Evolutionary conservation across 2,797 vertebrate genomes (phyloP).

Genomic region (Podarcis lilfordi): DNA sequence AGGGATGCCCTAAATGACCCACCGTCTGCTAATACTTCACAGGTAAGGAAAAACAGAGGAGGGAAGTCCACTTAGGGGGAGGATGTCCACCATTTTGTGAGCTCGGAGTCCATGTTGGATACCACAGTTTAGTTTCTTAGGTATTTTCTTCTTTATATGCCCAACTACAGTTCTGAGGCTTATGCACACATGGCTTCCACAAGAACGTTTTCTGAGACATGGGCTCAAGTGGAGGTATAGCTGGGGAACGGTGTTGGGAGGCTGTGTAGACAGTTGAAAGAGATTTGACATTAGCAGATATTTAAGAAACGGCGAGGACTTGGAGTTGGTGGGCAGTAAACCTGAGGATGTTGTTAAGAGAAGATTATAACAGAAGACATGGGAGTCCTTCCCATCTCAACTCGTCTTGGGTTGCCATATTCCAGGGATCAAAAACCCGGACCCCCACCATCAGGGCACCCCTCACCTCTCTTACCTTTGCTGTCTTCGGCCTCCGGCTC

Average conservation of each 20-base stretch:
- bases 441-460: too few relatives aligned
- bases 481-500: too few relatives aligned
- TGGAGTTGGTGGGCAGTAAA: not conserved
- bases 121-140: not conserved
- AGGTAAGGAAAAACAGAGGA: conserved; percentile 58
- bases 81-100: not conserved
- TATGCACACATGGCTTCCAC: not conserved
- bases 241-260: not conserved
- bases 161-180: too few relatives aligned
- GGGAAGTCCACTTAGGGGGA: not conserved
- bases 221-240: not conserved
- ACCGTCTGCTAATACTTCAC: conserved; percentile 52
- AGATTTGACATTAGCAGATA: not conserved
- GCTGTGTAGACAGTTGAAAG: not conserved
- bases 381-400: not conserved
- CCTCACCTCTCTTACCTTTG: too few relatives aligned
- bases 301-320: not conserved
- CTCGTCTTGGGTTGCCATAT: not conserved
- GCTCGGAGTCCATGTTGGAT: not conserved
- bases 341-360: not conserved
- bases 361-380: not conserved
- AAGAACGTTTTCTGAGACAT: not conserved
- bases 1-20: conserved; percentile 72
- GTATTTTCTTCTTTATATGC: not conserved
- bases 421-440: not conserved